phyloP scores from a whole-genome alignment of 2,797 vertebrate genomes.

The Prionace glauca region DNA sequence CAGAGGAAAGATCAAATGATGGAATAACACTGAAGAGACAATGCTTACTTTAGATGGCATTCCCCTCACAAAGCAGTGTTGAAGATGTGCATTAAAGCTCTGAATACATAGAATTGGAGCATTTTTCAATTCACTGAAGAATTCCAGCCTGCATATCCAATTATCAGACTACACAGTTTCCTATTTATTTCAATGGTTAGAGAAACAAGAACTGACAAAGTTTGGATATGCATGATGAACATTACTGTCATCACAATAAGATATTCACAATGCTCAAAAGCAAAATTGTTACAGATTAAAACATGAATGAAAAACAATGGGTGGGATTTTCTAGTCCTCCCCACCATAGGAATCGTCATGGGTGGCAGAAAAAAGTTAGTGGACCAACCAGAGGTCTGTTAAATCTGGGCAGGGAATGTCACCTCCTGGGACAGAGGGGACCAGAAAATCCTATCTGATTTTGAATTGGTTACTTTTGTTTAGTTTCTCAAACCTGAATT shows the following conservation, averaged over 20 bases:
- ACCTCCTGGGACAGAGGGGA: too few species aligned
- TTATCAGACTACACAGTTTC: neutral
- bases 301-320: neutral
- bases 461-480: neutral
- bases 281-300: neutral
- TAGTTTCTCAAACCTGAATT: neutral
- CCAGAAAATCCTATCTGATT: neutral
- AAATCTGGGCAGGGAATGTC: too few species aligned
- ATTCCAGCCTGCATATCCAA: neutral
- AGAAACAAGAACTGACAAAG: neutral
- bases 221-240: neutral
- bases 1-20: neutral
- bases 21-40: neutral
- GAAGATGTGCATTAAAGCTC: neutral
- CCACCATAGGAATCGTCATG: too few species aligned
- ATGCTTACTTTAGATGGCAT: neutral
- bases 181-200: neutral
- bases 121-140: neutral
- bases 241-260: neutral
- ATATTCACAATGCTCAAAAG: neutral
- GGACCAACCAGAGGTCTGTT: too few species aligned
- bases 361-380: too few species aligned
- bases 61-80: neutral
- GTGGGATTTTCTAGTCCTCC: too few species aligned
- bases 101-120: neutral